Percentiles rank a stretch among this genome's conserved stretches.
Evolutionary conservation across 1,140 invertebrate species (phyloP).

Genomic region (Drosophila sturtevanti): DNA sequence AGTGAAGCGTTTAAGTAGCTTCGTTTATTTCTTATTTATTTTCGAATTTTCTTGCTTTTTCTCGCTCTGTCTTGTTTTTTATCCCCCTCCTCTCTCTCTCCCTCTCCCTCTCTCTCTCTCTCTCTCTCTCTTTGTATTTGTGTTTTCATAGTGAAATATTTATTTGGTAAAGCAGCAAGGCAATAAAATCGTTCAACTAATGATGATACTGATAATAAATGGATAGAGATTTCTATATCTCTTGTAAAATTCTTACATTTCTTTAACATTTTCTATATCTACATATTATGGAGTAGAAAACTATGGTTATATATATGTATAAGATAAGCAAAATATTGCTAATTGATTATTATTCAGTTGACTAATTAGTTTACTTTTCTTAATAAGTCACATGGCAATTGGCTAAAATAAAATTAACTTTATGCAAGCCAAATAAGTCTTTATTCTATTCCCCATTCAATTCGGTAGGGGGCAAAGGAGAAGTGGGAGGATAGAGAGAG

Average conservation of each 20-base stretch:
- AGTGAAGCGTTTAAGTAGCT: constrained; percentile 57
- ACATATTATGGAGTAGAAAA: too few relatives aligned
- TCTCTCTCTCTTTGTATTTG: neutral
- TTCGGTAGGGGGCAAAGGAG: too few relatives aligned
- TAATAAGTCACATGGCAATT: too few relatives aligned
- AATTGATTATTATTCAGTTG: constrained; percentile 24
- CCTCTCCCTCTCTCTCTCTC: neutral
- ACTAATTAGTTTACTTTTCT: constrained; percentile 33
- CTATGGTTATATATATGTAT: too few relatives aligned
- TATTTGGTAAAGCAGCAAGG: neutral
- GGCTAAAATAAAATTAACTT: constrained; percentile 8
- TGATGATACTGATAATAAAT: constrained; percentile 11
- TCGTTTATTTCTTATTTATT: constrained; percentile 61
- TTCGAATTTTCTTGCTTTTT: constrained; percentile 10
- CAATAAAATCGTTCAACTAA: constrained; percentile 8
- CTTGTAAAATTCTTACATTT: neutral
- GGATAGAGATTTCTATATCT: neutral
- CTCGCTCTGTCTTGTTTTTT: neutral
- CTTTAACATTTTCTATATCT: too few relatives aligned
- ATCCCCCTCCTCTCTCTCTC: neutral
- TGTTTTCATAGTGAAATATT: constrained; percentile 3
- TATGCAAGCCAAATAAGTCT: constrained; percentile 24
- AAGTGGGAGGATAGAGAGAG: constrained; percentile 12
- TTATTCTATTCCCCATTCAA: too few relatives aligned
- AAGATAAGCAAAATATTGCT: too few relatives aligned